A percentile compares a stretch with the other conserved stretches of the same genome.
Conservation (phyloP, 1,140 invertebrate genomes). For the Matsumurasca onukii region DNA sequence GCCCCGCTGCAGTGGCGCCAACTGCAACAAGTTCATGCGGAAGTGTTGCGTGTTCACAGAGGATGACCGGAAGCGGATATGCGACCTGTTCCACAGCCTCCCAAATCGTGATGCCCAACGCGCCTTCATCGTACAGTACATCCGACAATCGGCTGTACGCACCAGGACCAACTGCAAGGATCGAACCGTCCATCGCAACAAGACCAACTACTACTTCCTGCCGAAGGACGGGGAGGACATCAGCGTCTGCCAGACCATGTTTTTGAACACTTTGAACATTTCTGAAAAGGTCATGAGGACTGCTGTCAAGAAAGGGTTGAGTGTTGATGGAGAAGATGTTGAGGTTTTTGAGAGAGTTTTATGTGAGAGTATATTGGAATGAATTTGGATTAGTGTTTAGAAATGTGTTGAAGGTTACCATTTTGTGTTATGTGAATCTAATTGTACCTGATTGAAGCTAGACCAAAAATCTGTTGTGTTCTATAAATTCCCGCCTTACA, state of each 20-base stretch:
- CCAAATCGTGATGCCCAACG: constrained; percentile 52
- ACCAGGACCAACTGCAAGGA: constrained; percentile 52
- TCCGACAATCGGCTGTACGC: constrained; percentile 46
- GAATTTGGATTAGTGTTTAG: no score
- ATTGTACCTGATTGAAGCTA: no score
- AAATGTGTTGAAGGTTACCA: no score
- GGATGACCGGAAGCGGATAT: neutral
- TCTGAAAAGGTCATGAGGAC: constrained; percentile 11
- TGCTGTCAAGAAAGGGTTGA: neutral
- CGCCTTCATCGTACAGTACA: constrained; percentile 46
- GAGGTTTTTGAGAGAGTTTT: no score
- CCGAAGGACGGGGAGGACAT: constrained; percentile 1
- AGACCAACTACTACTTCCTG: constrained; percentile 17
- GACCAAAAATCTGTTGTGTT: no score
- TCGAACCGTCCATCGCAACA: neutral
- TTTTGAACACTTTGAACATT: constrained; percentile 11
- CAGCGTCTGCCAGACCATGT: constrained; percentile 10
- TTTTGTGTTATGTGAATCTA: no score
- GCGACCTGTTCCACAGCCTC: constrained; percentile 48
- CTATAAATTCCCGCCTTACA: no score
- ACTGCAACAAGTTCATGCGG: constrained; percentile 1
- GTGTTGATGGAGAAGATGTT: neutral
- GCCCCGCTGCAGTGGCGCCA: neutral
- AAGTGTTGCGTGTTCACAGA: neutral
- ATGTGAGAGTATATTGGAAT: no score